Percentiles rank a stretch among this genome's conserved stretches.
Conservation (phyloP, 1,140 invertebrate genomes). For the Drosophila ironensis region DNA sequence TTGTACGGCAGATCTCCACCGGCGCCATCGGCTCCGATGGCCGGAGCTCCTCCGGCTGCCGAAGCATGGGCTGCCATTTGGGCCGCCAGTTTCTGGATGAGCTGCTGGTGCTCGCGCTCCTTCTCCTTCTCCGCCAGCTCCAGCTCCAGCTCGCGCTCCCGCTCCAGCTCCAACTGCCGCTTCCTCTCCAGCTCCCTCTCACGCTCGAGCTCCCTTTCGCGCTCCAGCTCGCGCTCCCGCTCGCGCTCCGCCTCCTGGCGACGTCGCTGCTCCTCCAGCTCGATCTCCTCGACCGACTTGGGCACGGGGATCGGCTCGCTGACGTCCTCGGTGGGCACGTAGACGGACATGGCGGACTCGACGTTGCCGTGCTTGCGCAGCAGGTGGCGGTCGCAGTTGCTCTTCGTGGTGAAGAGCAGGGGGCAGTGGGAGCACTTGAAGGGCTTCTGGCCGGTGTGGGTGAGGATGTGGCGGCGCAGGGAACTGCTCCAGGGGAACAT, state of each 20-base stretch:
- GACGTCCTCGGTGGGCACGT: conserved; percentile 81
- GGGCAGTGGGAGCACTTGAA: conserved; percentile 96
- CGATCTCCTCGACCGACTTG: conserved; percentile 79
- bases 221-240: conserved; percentile 36
- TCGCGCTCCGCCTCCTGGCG: conserved; percentile 53
- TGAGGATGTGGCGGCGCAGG: conserved; percentile 94
- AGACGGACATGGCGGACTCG: conserved; percentile 78
- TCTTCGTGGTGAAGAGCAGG: conserved; percentile 97
- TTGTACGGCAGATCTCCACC: conserved; percentile 91
- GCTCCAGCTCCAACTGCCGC: conserved; percentile 36
- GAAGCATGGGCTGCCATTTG: conserved; percentile 41
- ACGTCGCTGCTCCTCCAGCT: conserved; percentile 68
- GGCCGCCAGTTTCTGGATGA: neutral
- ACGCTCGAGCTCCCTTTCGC: conserved; percentile 5
- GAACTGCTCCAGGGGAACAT: conserved; percentile 98
- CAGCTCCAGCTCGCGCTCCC: conserved; percentile 29
- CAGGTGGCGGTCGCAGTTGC: conserved; percentile 97
- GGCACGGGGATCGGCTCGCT: conserved; percentile 77
- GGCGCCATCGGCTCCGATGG: conserved; percentile 7
- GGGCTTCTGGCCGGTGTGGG: conserved; percentile 97
- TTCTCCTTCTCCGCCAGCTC: conserved; percentile 25
- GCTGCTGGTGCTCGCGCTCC: neutral
- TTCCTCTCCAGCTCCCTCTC: conserved; percentile 40
- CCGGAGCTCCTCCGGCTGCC: conserved; percentile 11
- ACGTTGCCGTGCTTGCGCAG: conserved; percentile 91